Base-by-base conservation (phyloP, 2,797 vertebrate species). In the Champsocephalus esox region DNA sequence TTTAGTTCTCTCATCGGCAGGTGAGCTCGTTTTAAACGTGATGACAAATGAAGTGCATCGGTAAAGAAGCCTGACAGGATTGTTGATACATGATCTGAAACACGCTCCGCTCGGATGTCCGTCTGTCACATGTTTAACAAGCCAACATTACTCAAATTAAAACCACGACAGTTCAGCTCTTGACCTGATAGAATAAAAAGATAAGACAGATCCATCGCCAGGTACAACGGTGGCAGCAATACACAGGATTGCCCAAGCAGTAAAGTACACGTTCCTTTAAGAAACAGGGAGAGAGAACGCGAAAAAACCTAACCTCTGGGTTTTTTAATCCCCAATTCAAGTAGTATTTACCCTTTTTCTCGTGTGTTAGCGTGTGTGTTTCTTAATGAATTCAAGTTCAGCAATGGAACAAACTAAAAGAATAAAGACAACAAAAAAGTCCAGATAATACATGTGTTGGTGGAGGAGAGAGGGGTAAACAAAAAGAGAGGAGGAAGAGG, bases 221-320 rank as follows among this genome's bases (percentile, higher is more conserved):
- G 83, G 77, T 80, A 87, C 83, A 87, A 92, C 83, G 93, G 92
- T 86, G 91, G 91, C 90, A 93, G 96, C 96, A 97, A 96, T 91
- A 96, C 96, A 97, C 96, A 95, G 95, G 93, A 96, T 96, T 95
- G 97, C 96, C 92, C 93, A 93, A 94, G 94, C 92, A 96, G 95
- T 95, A 96, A 96, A 95, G 95, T 91, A 96, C 95, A 96, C 94
- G 94, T 96, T 98, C 96, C 96, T 96, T 95, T 96, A 97, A 97
- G 96, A 96, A 97, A 96, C 94, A 95, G 94, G 94, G 94, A 92
- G 93, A 95, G 93, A 94, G 94, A 95, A 93, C 93, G 91, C 88
- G 83, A 83, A 90, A 87, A 73, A 83, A 94, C 83, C 89, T 91
- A 94, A 93, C 80, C 80, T 91, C 88, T 89, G 92, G 94, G 92